A percentile compares a stretch with the other conserved stretches of the same genome.
Evolutionary conservation across 2,888 invertebrate species (phyloP).

Genomic region (Megamerina dolium): DNA sequence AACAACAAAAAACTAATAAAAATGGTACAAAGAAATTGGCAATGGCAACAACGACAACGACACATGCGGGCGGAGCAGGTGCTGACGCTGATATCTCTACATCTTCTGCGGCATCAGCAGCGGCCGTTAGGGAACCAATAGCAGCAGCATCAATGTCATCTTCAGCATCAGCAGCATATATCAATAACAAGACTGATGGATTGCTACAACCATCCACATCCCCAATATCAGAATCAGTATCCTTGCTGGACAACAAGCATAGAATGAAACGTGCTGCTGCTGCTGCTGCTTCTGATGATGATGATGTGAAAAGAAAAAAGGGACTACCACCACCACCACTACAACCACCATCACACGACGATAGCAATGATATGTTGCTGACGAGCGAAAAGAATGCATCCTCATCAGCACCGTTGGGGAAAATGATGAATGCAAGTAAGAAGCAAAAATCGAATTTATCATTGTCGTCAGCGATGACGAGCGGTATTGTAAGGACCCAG

Average conservation of each 20-base stretch:
- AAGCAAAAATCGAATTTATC: constrained; percentile 44
- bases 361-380: not conserved
- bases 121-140: constrained; percentile 15
- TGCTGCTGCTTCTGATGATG: no score
- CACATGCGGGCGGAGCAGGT: constrained; percentile 18
- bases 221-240: constrained; percentile 2
- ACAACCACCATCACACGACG: not conserved
- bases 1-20: constrained; percentile 20
- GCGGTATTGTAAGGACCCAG: constrained; percentile 12
- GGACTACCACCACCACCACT: not conserved
- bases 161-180: constrained; percentile 26
- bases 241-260: constrained; percentile 25
- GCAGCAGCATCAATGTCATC: constrained; percentile 8
- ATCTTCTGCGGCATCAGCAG: constrained; percentile 8
- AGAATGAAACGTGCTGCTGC: constrained; percentile 30
- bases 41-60: constrained; percentile 23
- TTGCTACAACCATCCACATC: constrained; percentile 22
- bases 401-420: constrained; percentile 19
- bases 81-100: constrained; percentile 6
- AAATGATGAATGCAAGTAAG: constrained; percentile 15
- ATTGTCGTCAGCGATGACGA: constrained; percentile 35
- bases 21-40: not conserved
- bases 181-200: constrained; percentile 44
- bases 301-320: no score
- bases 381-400: constrained; percentile 1